Percentiles rank a stretch among this genome's conserved stretches.
Conservation (phyloP, 2,797 vertebrate genomes). For the Pyrocephalus nanus region DNA sequence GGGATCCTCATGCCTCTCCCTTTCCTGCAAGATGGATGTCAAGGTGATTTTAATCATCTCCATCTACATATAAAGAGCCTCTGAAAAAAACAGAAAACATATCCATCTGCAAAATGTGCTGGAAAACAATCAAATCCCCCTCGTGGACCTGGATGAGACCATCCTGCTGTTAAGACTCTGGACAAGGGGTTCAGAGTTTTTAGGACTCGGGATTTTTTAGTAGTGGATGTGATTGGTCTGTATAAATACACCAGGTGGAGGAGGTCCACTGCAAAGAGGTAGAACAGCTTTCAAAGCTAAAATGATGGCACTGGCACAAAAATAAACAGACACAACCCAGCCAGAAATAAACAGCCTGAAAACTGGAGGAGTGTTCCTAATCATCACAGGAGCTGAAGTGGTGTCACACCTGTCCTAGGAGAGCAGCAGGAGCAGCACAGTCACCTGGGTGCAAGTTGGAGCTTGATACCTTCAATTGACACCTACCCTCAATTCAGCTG, state of each 20-base stretch:
- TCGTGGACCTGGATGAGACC: fast-evolving
- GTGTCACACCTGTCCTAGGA: background rate
- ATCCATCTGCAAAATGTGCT: background rate
- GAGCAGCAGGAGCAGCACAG: background rate
- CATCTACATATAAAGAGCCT: background rate
- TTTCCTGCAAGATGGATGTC: background rate
- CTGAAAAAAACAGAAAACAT: conserved; percentile 33
- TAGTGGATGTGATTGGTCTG: background rate
- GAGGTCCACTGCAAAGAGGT: conserved; percentile 38
- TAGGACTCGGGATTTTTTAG: background rate
- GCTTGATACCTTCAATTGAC: background rate
- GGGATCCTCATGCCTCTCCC: background rate
- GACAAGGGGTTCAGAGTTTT: background rate
- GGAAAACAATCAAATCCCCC: background rate
- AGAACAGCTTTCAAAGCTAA: conserved; percentile 43
- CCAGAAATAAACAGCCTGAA: conserved; percentile 49
- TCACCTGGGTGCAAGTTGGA: background rate
- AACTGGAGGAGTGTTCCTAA: background rate
- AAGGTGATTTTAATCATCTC: conserved; percentile 41
- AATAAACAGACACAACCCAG: conserved; percentile 25
- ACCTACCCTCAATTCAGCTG: background rate
- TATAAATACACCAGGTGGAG: conserved; percentile 65
- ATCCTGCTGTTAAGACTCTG: background rate
- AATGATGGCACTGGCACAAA: background rate
- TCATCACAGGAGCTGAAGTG: background rate